Evolutionary conservation across 2,888 invertebrate genomes (phyloP), one percentile per base, ranked within the genome.

Genomic region (Diabrotica balteata): DNA sequence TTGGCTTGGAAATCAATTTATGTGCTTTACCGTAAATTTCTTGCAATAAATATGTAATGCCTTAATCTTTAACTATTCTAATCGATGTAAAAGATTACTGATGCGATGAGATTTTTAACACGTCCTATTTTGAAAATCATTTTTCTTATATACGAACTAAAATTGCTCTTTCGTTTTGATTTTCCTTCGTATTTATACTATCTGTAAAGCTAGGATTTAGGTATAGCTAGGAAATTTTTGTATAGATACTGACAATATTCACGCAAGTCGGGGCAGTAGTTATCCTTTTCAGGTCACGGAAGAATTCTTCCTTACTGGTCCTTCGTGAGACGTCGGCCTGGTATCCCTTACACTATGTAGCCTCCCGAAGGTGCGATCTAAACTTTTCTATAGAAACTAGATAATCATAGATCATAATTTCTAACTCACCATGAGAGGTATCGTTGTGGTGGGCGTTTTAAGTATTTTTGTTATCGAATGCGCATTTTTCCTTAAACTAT

Each of bases 281-380:
- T 79, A 77, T 81, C 79, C 79, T 81, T 84, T 84, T 81, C 83
- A 84, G 83, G 83, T 84, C 79, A 79, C 78, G 78, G 78, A 78
- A 78, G 80, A 77, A 78, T 76, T 75, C 80, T 79, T 74, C 79
- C 81, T 79, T 78, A 75, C 78, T 82, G 83, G 82, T 81, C 81
- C 79, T 81, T 81, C 79, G 77, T 81, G 79, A 80, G 81, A 78
- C 79, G 82, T 78, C 82, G 80, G 72, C 82, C 82, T 77, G 82
- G 83, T 79, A 78, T 81, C 80, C 80, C 82, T 78, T 82, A 80
- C 81, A 79, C 81, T 79, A 79, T 81, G 75, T 82, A 82, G 80
- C 80, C 80, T 76, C 73, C 74, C 76, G 76, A 83, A 83, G 83
- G 83, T 83, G 81, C 82, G 82, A 81, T 78, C 79, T 78, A 78